Conservation (phyloP, 2,888 invertebrate species). For the Allacma fusca region DNA sequence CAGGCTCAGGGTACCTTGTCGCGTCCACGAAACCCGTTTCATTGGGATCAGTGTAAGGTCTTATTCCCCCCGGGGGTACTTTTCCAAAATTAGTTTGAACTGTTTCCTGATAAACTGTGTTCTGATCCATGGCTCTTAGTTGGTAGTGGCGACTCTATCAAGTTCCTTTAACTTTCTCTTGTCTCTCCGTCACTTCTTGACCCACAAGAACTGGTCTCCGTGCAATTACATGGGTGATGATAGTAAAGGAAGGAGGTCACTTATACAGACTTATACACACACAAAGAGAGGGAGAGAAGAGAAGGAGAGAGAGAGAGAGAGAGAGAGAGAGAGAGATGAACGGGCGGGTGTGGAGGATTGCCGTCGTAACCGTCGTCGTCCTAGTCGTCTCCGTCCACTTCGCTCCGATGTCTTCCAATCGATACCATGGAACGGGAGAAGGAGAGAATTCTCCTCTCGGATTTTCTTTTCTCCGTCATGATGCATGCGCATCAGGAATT, state of each 20-base stretch:
- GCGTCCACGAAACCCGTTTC: conserved; percentile 86
- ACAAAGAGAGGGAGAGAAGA: conserved; percentile 22
- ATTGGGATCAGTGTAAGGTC: conserved; percentile 70
- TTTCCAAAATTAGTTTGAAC: conserved; percentile 36
- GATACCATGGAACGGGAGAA: conserved; percentile 22
- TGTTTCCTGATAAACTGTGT: conserved; percentile 40
- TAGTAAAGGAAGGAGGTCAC: conserved; percentile 24
- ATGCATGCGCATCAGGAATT: conserved; percentile 6
- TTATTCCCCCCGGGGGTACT: conserved; percentile 38
- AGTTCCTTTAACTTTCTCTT: neutral
- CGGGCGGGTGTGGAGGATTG: conserved; percentile 31
- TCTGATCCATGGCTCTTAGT: conserved; percentile 35
- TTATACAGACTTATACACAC: conserved; percentile 6
- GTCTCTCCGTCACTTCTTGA: neutral
- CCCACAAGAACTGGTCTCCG: conserved; percentile 11
- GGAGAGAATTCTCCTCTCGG: conserved; percentile 18
- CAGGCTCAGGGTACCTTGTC: conserved; percentile 75
- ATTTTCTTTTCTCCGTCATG: conserved; percentile 13
- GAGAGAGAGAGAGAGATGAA: conserved; percentile 3
- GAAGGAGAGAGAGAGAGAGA: conserved; percentile 24
- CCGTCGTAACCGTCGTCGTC: neutral
- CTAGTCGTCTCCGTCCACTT: conserved; percentile 20
- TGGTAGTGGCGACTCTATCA: neutral
- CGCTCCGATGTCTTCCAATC: conserved; percentile 28
- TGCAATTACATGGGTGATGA: conserved; percentile 21